These are phyloP conservation scores for Gymnodraco acuticeps DNA, from an alignment of 2,797 vertebrate genomes.

Conservation along the genomic window DNA sequence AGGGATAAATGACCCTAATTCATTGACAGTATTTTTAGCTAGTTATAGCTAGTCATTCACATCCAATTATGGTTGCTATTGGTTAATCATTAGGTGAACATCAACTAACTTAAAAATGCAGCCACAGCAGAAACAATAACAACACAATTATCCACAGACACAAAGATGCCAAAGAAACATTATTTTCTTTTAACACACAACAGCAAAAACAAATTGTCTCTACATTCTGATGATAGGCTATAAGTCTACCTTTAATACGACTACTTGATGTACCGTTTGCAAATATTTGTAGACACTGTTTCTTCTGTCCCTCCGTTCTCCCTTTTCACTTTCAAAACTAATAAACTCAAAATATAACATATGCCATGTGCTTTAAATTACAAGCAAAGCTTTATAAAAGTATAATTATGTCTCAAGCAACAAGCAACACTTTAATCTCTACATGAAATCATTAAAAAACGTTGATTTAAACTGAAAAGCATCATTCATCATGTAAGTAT, in stretches of 20 bases:
- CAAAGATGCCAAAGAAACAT: not conserved
- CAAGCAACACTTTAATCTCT: not conserved
- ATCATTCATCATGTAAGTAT: not conserved
- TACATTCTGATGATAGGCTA: constrained; percentile 6
- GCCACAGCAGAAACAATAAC: constrained; percentile 3
- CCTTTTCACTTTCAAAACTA: not conserved
- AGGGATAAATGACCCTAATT: not conserved
- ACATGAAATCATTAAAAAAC: not conserved
- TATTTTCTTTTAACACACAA: constrained; percentile 16
- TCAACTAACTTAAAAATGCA: constrained; percentile 9
- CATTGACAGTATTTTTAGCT: not conserved
- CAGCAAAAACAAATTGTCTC: constrained; percentile 12
- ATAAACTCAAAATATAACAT: not conserved
- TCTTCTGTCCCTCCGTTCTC: not conserved
- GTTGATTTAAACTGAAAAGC: not conserved
- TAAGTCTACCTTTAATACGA: not conserved
- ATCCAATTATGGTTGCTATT: not conserved
- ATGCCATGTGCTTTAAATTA: not conserved
- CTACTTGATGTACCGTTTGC: not conserved
- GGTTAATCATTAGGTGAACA: constrained; percentile 14
- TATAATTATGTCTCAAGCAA: not conserved
- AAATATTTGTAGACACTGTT: constrained; percentile 14
- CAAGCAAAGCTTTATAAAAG: not conserved
- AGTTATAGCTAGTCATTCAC: constrained; percentile 26
- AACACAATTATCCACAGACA: not conserved